Evolutionary conservation across 2,888 invertebrate species (phyloP).

Genomic region (Chirona hameri): DNA sequence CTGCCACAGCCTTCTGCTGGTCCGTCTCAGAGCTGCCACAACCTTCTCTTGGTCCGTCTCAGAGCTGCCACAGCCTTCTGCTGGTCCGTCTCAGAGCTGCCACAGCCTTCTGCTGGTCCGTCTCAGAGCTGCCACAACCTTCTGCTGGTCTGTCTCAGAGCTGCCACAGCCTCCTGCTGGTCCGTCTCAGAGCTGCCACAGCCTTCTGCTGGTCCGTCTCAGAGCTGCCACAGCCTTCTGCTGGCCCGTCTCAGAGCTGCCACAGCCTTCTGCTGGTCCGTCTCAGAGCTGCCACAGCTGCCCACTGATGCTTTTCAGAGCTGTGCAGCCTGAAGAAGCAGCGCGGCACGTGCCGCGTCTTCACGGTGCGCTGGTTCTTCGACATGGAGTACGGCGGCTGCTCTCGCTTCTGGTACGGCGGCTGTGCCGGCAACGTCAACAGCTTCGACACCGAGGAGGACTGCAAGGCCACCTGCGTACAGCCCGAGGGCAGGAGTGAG

Average conservation of each 20-base stretch:
- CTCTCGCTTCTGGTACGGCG: constrained; percentile 62
- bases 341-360: constrained; percentile 74
- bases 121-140: no score
- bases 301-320: constrained; percentile 43
- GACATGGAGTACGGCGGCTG: constrained; percentile 87
- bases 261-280: background rate
- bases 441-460: constrained; percentile 75
- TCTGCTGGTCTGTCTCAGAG: constrained; percentile 43
- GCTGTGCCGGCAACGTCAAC: constrained; percentile 85
- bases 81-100: background rate
- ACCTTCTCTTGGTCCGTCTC: no score
- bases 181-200: constrained; percentile 53
- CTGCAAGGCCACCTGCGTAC: constrained; percentile 76
- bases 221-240: no score
- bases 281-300: background rate
- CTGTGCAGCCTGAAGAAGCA: constrained; percentile 69
- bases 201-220: constrained; percentile 38
- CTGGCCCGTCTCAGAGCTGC: background rate
- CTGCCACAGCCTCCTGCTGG: constrained; percentile 59
- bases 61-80: no score
- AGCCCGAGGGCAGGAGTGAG: constrained; percentile 56
- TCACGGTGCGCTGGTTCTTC: constrained; percentile 80
- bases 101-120: background rate
- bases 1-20: constrained; percentile 49
- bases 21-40: no score